A percentile compares a stretch with the other conserved stretches of the same genome.
Conservation (phyloP, 2,113 vertebrate genomes). For the Spea bombifrons region DNA sequence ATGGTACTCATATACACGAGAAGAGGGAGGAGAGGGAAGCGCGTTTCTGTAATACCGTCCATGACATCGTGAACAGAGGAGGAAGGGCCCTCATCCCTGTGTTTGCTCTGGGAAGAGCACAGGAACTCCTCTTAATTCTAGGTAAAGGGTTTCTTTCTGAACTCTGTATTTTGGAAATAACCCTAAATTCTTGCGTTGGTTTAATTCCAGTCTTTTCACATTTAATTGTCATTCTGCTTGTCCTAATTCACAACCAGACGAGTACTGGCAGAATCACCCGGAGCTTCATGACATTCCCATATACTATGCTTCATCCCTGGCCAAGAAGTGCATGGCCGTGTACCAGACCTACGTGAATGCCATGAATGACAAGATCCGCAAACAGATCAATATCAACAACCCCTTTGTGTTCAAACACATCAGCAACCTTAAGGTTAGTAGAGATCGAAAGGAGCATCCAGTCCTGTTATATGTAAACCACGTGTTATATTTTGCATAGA, state of each 20-base stretch:
- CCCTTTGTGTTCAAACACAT: slow-evolving; percentile 99
- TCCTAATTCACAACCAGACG: slow-evolving; percentile 67
- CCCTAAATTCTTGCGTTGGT: neutral
- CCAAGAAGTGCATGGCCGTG: slow-evolving; percentile 98
- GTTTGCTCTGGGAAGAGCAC: slow-evolving; percentile 91
- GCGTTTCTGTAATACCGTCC: slow-evolving; percentile 93
- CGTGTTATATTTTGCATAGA: too few species aligned
- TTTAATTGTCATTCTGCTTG: neutral
- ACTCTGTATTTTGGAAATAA: too few species aligned
- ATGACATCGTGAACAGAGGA: slow-evolving; percentile 93
- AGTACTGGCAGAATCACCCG: slow-evolving; percentile 98
- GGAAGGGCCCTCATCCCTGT: slow-evolving; percentile 93
- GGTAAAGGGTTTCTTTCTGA: slow-evolving; percentile 57
- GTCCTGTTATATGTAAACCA: too few species aligned
- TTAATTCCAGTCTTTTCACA: slow-evolving; percentile 1
- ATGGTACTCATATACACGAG: slow-evolving; percentile 95
- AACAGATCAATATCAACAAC: slow-evolving; percentile 97
- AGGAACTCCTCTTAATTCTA: slow-evolving; percentile 90
- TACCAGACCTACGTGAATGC: slow-evolving; percentile 97
- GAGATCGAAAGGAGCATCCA: neutral
- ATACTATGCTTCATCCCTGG: slow-evolving; percentile 94
- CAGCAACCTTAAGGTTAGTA: slow-evolving; percentile 90
- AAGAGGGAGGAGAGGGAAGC: slow-evolving; percentile 94
- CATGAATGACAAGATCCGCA: slow-evolving; percentile 99
- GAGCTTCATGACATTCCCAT: slow-evolving; percentile 97